These are phyloP conservation scores for Tadarida brasiliensis DNA, from an alignment of 2,797 vertebrate genomes.

Conservation along the genomic window DNA sequence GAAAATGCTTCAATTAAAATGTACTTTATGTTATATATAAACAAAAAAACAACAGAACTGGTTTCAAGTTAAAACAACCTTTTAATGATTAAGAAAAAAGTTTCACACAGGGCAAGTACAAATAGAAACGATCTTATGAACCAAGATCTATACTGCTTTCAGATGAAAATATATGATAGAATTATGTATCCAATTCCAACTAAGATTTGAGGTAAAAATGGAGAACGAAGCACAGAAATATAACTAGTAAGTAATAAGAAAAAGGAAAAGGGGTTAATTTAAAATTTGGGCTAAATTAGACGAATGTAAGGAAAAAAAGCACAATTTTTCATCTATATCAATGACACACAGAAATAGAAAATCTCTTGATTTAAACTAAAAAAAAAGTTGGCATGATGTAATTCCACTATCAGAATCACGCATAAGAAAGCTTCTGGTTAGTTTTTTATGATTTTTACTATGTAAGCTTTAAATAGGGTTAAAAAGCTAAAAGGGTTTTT, in stretches of 20 bases:
- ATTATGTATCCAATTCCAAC: background rate
- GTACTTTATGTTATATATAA: background rate
- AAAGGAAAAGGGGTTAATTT: background rate
- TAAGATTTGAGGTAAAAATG: background rate
- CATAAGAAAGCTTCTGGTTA: background rate
- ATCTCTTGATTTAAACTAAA: background rate
- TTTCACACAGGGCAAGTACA: background rate
- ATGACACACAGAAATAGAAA: background rate
- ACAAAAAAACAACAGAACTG: constrained; percentile 31
- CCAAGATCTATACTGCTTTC: background rate
- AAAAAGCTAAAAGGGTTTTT: too few species aligned
- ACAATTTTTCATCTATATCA: background rate
- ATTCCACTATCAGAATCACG: constrained; percentile 5
- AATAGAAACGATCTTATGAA: background rate
- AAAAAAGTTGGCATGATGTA: background rate
- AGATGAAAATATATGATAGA: background rate
- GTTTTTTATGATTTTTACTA: constrained; percentile 19
- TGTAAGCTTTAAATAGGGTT: constrained; percentile 8
- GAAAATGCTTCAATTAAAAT: background rate
- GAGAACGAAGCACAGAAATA: constrained; percentile 42
- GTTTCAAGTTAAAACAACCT: constrained; percentile 44
- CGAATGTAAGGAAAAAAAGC: constrained; percentile 5
- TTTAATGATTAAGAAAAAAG: background rate
- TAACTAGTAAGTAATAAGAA: background rate
- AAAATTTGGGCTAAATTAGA: constrained; percentile 38